Base-by-base conservation (phyloP, 1,140 invertebrate species). In the Caenorhabditis remanei region DNA sequence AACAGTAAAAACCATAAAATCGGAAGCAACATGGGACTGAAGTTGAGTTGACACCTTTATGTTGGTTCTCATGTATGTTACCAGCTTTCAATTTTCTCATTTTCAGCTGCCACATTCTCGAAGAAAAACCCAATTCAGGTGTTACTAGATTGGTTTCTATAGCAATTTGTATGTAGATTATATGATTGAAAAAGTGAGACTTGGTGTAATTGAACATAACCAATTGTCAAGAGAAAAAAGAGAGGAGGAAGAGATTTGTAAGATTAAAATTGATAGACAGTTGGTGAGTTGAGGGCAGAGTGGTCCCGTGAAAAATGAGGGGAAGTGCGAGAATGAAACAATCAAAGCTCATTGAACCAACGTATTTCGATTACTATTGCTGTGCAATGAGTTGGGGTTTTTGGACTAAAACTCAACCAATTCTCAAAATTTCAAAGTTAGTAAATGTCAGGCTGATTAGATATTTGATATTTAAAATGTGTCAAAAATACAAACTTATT, bases 301-400 rank as follows among this genome's bases (percentile, higher is more conserved):
- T 41, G 65, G 41, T 71, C 4, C 14, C 4, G 6, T n/a, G 19
- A 71, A 46, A 43, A 53, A 50, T 46, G 46, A 46, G 21, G 46
- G 24, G 21, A 79, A 79, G 46, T 79, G 71, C 21, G 40, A 71
- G 40, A 50, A 32, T 50, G 71, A 79, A 79, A 50, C 71, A 48
- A 79, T 79, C 71, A 79, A 24, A 79, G 71, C 71, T 79, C 71
- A 71, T 63, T 63, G 58, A 63, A 63, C 7, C 56, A 58, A n/a
- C 14, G 16, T 14, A 58, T 58, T 58, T 21, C 56, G 21, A n/a
- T 19, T n/a, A 58, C 8, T 3, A 58, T 58, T 21, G 16, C 4
- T n/a, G 8, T 21, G 3, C 14, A 3, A 53, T 53, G 11, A 53
- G 5, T 11, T 14, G 11, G 50, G 16, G 11, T 53, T 53, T 53